Conservation (phyloP, 2,113 vertebrate genomes). For the Anolis carolinensis region DNA sequence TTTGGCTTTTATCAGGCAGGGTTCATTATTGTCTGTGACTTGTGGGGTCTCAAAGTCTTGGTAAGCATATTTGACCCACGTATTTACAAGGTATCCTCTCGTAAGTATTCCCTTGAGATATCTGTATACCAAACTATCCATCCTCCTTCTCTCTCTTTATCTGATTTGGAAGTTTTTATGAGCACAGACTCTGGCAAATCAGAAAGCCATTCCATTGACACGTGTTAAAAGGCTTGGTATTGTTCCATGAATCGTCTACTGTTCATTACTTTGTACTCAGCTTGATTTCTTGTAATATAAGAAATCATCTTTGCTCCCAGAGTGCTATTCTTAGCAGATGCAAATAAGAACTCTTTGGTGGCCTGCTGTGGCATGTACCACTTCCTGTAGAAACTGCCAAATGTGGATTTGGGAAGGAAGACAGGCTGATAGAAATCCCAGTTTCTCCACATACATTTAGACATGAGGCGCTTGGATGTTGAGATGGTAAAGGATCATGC, state of each 20-base stretch:
- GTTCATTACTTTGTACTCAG: neutral
- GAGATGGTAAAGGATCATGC: neutral
- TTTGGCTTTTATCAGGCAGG: too few relatives aligned
- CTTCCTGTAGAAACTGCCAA: constrained; percentile 14
- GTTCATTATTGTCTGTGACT: too few relatives aligned
- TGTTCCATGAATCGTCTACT: neutral
- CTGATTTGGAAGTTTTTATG: neutral
- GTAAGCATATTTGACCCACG: too few relatives aligned
- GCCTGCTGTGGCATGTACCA: neutral
- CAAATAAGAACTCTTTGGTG: neutral
- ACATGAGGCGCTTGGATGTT: neutral
- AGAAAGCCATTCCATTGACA: constrained; percentile 22
- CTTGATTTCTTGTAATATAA: constrained; percentile 6
- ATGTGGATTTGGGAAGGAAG: neutral
- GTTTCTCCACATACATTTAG: neutral
- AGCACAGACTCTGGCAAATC: constrained; percentile 28
- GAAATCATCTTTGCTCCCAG: neutral
- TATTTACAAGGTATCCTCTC: too few relatives aligned
- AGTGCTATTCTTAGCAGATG: neutral
- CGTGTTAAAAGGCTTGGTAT: neutral
- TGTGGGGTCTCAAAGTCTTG: too few relatives aligned
- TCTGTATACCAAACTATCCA: too few relatives aligned
- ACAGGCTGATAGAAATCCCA: neutral
- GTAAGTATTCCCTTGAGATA: too few relatives aligned
- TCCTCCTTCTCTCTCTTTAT: neutral